Evolutionary conservation across 2,888 invertebrate species (phyloP), one percentile per base, ranked within the genome.

Genomic region (Apamea epomidion): DNA sequence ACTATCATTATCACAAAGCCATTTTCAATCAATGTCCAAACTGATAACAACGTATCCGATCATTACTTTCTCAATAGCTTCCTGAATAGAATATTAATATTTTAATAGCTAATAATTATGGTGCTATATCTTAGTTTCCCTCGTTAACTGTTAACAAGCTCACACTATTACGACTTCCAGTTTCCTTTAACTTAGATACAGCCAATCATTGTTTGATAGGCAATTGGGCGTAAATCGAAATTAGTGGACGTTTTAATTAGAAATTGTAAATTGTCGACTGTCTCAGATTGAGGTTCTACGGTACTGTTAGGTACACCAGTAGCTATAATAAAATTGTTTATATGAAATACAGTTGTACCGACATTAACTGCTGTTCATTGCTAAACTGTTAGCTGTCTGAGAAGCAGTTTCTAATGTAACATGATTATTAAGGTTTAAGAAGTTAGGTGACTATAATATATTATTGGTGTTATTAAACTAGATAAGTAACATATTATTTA

Each of bases 91-190:
- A 84, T 90, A 91, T 88, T 86, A 88, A 89, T 90, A 87, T 87
- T 90, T 89, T 88, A 89, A 91, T 91, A 88, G 79, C 76, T 80
- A n/a, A 81, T 87, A 86, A 87, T 90, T 89, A 91, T 85, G 87
- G 82, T 83, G 83, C 74, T 87, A 75, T 88, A 89, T 84, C 76
- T 65, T 83, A 86, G 84, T 91, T 91, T 92, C 89, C 84, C 91
- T 91, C 90, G 88, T 92, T 90, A 90, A 81, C 76, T 73, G 64
- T 80, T 86, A 83, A 83, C 83, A 79, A 83, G 81, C 65, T 85
- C 74, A 87, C 78, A 88, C 80, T 85, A 69, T 78, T 78, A 87
- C 48, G 12, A 80, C 78, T 79, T 72, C 79, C 21, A 82, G 85
- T 88, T 84, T 84, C 78, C 81, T 71, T 58, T 81, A 64, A 62